Base-by-base conservation (phyloP, 1,140 invertebrate species). In the Drosophila bipectinata region DNA sequence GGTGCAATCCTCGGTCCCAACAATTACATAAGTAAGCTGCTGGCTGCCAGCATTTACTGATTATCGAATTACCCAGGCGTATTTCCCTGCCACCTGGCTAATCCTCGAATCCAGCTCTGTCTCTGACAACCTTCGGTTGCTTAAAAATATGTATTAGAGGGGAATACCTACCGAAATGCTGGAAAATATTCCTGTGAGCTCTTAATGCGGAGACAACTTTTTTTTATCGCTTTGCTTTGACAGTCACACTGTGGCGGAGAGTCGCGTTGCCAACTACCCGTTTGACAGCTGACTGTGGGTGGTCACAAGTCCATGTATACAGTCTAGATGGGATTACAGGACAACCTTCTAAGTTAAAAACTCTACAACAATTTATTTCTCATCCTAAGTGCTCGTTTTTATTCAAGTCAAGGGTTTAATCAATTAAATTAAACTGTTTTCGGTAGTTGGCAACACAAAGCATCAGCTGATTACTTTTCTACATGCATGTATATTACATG, bases 161-260 rank as follows among this genome's bases (percentile, higher is more conserved):
- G 32, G 26, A 55, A 58, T 64, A 80, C 80, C 71, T 84, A 89
- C 83, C 84, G 67, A 88, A 79, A 82, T 77, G 69, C 73, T 80
- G 52, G 84, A 89, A 89, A 89, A 75, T 89, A 89, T 89, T 84
- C 77, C 75, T 71, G 74, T 79, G 71, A 66, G 59, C 72, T 83
- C 59, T 75, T 87, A 78, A 77, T 89, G 71, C 71, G 79, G 84
- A 88, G 83, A 89, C 79, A 77, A 88, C 73, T 77, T 88, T 89
- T 79, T 85, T 77, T 85, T 77, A 55, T 75, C 71, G 66, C 41
- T 81, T 80, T 67, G 57, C 52, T 77, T 88, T 88, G 84, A 88
- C 84, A 88, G 76, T 64, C 54, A 58, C 52, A 78, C 61, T 82
- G 79, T 82, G 73, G 72, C 60, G 44, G 69, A 64, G 69, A 28